Evolutionary conservation across 1,140 invertebrate genomes (phyloP), one percentile per base, ranked within the genome.

Genomic region (Sycophaga agraensis): DNA sequence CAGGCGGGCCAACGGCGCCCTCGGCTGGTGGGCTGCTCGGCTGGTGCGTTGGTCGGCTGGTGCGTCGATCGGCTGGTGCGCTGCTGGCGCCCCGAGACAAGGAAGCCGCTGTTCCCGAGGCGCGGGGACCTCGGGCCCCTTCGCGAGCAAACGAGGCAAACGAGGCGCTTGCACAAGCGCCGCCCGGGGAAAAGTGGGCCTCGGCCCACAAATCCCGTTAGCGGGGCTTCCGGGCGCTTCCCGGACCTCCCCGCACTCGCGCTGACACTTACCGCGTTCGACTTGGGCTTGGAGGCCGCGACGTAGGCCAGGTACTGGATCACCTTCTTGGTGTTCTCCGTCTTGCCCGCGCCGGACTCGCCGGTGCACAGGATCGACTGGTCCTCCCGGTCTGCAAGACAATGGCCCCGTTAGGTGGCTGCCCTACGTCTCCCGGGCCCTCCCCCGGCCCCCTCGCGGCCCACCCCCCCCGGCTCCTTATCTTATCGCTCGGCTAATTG

Each of bases 321-420:
- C 31, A 99, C 98, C 88, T 99, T 99, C 83, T 99, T 99, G 42
- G 98, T 99, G 81, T 99, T 99, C 81, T 99, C 98, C 19, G 98
- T 99, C 85, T 99, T 99, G 66, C 98, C 98, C 67, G 97, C 97
- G 69, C 98, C 98, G n/a, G 97, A 99, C 83, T 99, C 98, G 69
- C 98, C 98, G 50, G 97, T 99, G 85, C 97, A 99, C 55, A 99
- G 84, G 79, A 99, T 99, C 8, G 96, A 98, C 83, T 99, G 97
- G 82, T 99, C 97, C 84, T 99, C 97, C 40, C 96, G 89, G 85
- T 99, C 97, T 98, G 84, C 21, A 86, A 84, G 57, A 64, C n/a
- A n/a, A n/a, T n/a, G n/a, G n/a, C n/a, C n/a, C n/a, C n/a, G n/a
- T n/a, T n/a, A n/a, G n/a, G n/a, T n/a, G n/a, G n/a, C n/a, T n/a